Base-by-base conservation (phyloP, 2,113 vertebrate species). In the Caloenas nicobarica region DNA sequence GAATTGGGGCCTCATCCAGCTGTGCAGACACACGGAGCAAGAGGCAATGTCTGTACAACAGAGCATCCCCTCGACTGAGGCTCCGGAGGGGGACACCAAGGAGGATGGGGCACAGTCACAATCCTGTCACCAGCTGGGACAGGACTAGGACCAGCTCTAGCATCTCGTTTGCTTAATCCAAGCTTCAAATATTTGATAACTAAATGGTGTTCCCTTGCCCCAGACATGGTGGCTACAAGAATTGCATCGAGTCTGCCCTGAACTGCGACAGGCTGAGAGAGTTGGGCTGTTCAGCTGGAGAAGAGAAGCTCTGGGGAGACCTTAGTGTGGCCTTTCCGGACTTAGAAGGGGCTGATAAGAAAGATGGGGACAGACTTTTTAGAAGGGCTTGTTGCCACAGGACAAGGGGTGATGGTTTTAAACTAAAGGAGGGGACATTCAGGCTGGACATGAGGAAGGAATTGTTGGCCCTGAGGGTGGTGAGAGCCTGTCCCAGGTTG, bases 11-110 rank as follows among this genome's bases (percentile, higher is more conserved):
- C 26, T 57, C 26, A 25, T 50, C 31, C n/a, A 38, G 42, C 69
- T 68, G 2, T 9, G 22, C 14, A 31, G 5, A 21, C 33, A 12
- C 13, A 23, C 31, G 28, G 3, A 23, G 5, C 0, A 6, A 19
- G 56, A 46, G 65, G 25, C 10, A 3, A 2, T 21, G 23, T 60
- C 17, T 21, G 13, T 40, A 19, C 4, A 25, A 16, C 36, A 78
- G 29, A 60, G 38, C 4, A 13, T 82, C 23, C 16, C 2, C 14
- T 48, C 9, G 26, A 0, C 1, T 44, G 74, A 44, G 26, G 16
- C 24, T 16, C 2, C 19, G 36, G 26, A 77, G 54, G 64, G 29
- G 51, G 72, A 54, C 18, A 19, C 36, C 36, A 17, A 18, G 31
- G 38, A 84, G 84, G 48, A 25, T 16, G 53, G 16, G 60, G 7